These are phyloP conservation scores for Orius insidiosus DNA, from an alignment of 1,140 invertebrate species.

Conservation along the genomic window DNA sequence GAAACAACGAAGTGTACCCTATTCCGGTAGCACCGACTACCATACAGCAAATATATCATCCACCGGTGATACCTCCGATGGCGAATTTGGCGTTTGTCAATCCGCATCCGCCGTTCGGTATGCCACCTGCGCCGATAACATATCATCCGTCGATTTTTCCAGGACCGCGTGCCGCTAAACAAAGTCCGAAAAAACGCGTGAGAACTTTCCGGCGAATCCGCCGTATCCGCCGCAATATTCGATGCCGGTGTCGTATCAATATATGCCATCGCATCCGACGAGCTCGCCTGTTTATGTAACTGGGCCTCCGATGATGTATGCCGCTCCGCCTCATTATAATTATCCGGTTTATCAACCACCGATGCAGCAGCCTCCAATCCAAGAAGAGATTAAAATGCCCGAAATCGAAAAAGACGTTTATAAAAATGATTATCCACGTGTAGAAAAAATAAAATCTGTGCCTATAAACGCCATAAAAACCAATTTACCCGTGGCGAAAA, in stretches of 20 bases:
- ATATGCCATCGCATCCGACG: not conserved
- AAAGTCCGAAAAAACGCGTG: slow-evolving; percentile 3
- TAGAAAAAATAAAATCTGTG: not conserved
- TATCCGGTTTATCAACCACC: too few relatives aligned
- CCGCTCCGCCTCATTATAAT: too few relatives aligned
- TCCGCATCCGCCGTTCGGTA: not conserved
- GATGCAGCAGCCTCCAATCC: not conserved
- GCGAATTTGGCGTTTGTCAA: slow-evolving; percentile 1
- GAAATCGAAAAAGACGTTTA: not conserved
- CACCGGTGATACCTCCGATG: slow-evolving; percentile 7
- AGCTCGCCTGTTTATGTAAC: slow-evolving; percentile 4
- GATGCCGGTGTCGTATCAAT: not conserved
- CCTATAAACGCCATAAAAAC: not conserved
- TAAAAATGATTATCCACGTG: not conserved
- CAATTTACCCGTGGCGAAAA: not conserved
- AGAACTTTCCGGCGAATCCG: not conserved
- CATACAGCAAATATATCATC: slow-evolving; percentile 10
- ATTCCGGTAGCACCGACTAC: slow-evolving; percentile 8
- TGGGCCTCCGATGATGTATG: not conserved
- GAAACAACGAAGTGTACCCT: slow-evolving; percentile 3
- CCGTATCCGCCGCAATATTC: not conserved
- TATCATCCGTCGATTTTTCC: not conserved
- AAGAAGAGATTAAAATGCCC: not conserved
- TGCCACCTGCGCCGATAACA: slow-evolving; percentile 4
- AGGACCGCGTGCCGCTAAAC: slow-evolving; percentile 1